Percentiles rank a stretch among this genome's conserved stretches.
Evolutionary conservation across 2,797 vertebrate genomes (phyloP).

Genomic region (Staurois parvus): DNA sequence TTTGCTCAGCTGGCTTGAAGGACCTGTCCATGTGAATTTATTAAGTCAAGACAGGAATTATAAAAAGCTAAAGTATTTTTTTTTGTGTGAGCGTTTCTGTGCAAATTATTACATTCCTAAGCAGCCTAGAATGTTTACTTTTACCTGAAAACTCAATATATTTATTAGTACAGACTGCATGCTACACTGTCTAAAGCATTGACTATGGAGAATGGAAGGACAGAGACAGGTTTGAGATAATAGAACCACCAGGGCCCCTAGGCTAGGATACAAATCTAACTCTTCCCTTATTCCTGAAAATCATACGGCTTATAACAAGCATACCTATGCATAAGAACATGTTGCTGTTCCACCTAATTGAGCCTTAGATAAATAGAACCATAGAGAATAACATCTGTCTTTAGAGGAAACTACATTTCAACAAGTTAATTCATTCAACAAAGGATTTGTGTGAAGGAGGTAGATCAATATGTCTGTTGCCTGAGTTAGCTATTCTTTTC

Average conservation of each 20-base stretch:
- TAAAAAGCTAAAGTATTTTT: too few relatives aligned
- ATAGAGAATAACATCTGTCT: slow-evolving; percentile 20
- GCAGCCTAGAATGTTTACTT: too few relatives aligned
- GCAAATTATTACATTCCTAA: neutral
- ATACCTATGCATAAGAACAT: neutral
- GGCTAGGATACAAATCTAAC: neutral
- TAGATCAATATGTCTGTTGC: slow-evolving; percentile 68
- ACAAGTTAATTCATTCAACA: slow-evolving; percentile 61
- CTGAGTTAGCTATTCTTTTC: slow-evolving; percentile 66
- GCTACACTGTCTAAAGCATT: slow-evolving; percentile 6
- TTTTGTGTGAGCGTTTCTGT: neutral
- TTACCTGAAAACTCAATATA: neutral
- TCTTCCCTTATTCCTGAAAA: neutral
- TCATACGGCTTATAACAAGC: neutral
- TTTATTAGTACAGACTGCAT: neutral
- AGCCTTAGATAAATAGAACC: slow-evolving; percentile 20
- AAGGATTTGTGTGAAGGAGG: slow-evolving; percentile 68
- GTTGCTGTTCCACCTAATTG: neutral
- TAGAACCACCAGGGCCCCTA: neutral
- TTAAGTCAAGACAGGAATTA: too few relatives aligned
- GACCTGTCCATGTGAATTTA: too few relatives aligned
- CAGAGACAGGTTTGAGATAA: neutral
- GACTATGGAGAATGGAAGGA: neutral
- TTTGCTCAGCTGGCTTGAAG: too few relatives aligned
- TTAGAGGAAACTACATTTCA: slow-evolving; percentile 26